Evolutionary conservation across 2,888 invertebrate species (phyloP), one percentile per base, ranked within the genome.

Genomic region (Tinea pellionella): DNA sequence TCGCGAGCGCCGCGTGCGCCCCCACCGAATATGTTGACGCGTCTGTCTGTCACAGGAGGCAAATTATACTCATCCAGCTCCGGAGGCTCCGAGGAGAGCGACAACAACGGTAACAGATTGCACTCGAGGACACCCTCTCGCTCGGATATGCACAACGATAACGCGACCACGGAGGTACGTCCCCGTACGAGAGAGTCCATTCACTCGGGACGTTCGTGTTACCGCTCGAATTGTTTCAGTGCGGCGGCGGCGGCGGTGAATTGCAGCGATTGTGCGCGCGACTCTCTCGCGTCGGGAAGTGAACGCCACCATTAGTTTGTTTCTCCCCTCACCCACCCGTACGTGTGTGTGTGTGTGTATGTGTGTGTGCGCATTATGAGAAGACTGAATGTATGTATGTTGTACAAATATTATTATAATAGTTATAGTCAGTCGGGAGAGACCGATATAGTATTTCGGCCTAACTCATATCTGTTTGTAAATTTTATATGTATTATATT

Each of bases 281-380:
- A 63, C 83, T 81, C 72, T 67, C 82, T 60, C 78, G 83, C 75
- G 78, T 80, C 66, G 79, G 75, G 72, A 78, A 82, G 78, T 83
- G 73, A 77, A 64, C 61, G 30, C 56, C 61, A 51, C 9, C n/a
- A 16, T n/a, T n/a, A 41, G 43, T 61, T 59, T 51, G 57, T 29
- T 56, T 58, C 59, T 56, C 42, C 41, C 59, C n/a, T n/a, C n/a
- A n/a, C n/a, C n/a, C n/a, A n/a, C n/a, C n/a, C n/a, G n/a, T n/a
- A n/a, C n/a, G n/a, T n/a, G n/a, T n/a, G n/a, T 24, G 6, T 3
- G 3, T 3, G 24, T 24, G 24, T 24, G 24, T 24, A 6, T 24
- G 24, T 24, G 24, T 24, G 24, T 24, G 24, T 70, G 80, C 70
- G 77, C 73, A 77, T 65, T 77, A 79, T 78, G 75, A 80, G 77